A percentile compares a stretch with the other conserved stretches of the same genome.
These are phyloP conservation scores for Clupea harengus DNA, from an alignment of 2,113 vertebrate species.

Conservation along the genomic window DNA sequence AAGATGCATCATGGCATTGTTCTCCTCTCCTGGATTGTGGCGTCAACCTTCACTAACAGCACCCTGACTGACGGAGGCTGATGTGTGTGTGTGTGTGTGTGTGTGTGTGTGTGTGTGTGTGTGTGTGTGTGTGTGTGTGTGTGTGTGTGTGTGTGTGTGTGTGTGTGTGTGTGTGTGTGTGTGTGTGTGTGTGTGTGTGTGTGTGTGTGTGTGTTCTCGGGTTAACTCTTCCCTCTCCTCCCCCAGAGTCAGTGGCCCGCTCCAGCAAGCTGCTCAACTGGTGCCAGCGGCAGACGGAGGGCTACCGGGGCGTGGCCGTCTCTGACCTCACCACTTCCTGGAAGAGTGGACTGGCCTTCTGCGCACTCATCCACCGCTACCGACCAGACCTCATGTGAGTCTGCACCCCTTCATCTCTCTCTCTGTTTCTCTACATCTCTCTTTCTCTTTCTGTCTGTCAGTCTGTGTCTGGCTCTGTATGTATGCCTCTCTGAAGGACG, in stretches of 20 bases:
- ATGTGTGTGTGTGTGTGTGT: background rate
- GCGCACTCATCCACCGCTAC: constrained; percentile 93
- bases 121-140: too few relatives aligned
- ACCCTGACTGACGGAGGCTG: background rate
- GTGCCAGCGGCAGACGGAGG: constrained; percentile 97
- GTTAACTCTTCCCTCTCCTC: background rate
- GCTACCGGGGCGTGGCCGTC: constrained; percentile 86
- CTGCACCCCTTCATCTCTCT: background rate
- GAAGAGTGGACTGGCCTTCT: constrained; percentile 95
- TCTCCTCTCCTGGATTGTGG: background rate
- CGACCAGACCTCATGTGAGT: constrained; percentile 95
- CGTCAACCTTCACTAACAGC: background rate
- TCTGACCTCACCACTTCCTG: constrained; percentile 94
- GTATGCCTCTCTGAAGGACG: background rate
- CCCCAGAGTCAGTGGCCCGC: constrained; percentile 88
- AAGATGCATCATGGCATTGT: background rate
- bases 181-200: background rate
- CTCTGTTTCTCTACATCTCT: background rate
- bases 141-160: background rate
- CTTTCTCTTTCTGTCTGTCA: background rate
- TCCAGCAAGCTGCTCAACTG: constrained; percentile 93
- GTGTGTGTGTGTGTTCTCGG: background rate
- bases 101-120: too few relatives aligned
- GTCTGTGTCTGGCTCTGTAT: background rate
- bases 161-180: background rate